A percentile compares a stretch with the other conserved stretches of the same genome.
Conservation (phyloP, 2,888 invertebrate species). For the Timandra comae region DNA sequence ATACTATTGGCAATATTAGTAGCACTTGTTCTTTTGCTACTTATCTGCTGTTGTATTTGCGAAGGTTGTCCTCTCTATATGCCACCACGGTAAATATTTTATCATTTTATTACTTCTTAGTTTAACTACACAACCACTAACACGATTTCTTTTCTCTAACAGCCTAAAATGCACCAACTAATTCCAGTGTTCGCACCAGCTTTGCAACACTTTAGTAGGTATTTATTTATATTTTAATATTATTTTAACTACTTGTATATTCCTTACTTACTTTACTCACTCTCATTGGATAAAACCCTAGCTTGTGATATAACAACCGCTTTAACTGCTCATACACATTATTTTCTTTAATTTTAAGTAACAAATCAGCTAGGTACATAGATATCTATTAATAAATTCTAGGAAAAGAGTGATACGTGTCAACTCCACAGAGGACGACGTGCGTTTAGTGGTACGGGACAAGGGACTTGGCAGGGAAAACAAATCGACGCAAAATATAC, state of each 20-base stretch:
- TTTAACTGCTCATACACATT: conserved; percentile 15
- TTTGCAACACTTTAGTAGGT: conserved; percentile 40
- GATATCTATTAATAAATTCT: conserved; percentile 78
- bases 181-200: conserved; percentile 49
- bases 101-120: conserved; percentile 13
- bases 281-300: conserved; percentile 2
- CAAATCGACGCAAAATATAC: conserved; percentile 84
- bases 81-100: conserved; percentile 78
- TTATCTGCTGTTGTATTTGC: conserved; percentile 89
- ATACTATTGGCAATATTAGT: conserved; percentile 85
- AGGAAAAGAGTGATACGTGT: conserved; percentile 85
- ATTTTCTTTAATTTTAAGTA: conserved; percentile 20
- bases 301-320: background rate
- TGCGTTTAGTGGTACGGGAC: conserved; percentile 84
- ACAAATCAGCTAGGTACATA: conserved; percentile 62
- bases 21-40: conserved; percentile 81
- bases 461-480: conserved; percentile 83
- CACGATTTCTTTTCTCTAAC: conserved; percentile 47
- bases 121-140: conserved; percentile 21
- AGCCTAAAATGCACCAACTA: conserved; percentile 63
- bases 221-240: conserved; percentile 2
- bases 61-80: conserved; percentile 90
- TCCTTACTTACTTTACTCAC: background rate
- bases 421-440: conserved; percentile 84
- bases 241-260: background rate